These are phyloP conservation scores for Orgyia antiqua DNA, from an alignment of 2,888 invertebrate genomes.

Conservation along the genomic window DNA sequence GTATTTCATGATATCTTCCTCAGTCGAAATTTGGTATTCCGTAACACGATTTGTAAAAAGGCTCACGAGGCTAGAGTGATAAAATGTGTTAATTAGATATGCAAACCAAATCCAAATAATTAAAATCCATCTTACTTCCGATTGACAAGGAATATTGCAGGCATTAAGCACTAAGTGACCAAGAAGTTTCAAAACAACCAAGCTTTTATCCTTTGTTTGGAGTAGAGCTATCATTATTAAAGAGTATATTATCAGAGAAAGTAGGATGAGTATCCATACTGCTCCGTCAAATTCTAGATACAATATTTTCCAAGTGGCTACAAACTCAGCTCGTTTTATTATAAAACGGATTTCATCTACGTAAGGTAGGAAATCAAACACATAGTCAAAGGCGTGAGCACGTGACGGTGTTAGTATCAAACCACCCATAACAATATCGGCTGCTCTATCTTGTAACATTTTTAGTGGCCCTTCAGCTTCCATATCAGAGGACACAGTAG, in stretches of 20 bases:
- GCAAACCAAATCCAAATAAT: slow-evolving; percentile 35
- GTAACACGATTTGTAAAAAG: slow-evolving; percentile 26
- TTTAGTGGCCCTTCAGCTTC: slow-evolving; percentile 13
- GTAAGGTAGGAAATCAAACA: slow-evolving; percentile 34
- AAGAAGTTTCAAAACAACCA: slow-evolving; percentile 27
- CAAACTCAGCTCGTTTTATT: slow-evolving; percentile 37
- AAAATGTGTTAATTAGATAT: slow-evolving; percentile 32
- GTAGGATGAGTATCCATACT: slow-evolving; percentile 13
- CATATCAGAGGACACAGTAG: slow-evolving; percentile 29
- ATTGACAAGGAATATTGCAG: slow-evolving; percentile 14
- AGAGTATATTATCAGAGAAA: slow-evolving; percentile 9
- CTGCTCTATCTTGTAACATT: slow-evolving; percentile 21
- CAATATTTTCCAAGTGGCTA: slow-evolving; percentile 23
- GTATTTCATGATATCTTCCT: slow-evolving; percentile 25
- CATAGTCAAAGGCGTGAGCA: slow-evolving; percentile 29
- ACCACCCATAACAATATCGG: slow-evolving; percentile 31
- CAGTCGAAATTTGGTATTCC: slow-evolving; percentile 33
- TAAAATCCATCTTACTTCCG: slow-evolving; percentile 17
- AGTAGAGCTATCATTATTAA: slow-evolving; percentile 5
- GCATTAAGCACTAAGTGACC: slow-evolving; percentile 31
- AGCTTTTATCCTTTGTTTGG: slow-evolving; percentile 19
- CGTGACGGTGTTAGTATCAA: slow-evolving; percentile 25
- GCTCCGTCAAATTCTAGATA: slow-evolving; percentile 18
- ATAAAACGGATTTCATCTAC: slow-evolving; percentile 36
- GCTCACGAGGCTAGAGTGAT: slow-evolving; percentile 34